Evolutionary conservation across 2,113 vertebrate species (phyloP).

Genomic region (Sarotherodon lohbergeri): DNA sequence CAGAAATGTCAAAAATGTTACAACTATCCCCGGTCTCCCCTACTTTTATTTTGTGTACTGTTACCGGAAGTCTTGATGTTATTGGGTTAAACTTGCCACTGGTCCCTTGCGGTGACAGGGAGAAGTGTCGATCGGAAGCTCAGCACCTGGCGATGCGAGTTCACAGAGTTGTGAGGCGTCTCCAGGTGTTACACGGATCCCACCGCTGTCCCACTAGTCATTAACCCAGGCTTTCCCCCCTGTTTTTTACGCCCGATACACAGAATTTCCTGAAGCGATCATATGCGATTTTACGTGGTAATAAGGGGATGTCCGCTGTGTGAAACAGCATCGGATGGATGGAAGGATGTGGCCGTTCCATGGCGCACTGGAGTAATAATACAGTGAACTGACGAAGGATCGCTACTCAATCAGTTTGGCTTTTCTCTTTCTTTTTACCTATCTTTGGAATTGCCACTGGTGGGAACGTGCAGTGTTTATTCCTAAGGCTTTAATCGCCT

Average conservation of each 20-base stretch:
- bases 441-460: slow-evolving; percentile 20
- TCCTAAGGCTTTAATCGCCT: slow-evolving; percentile 45
- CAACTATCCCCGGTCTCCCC: too few species aligned
- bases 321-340: slow-evolving; percentile 20
- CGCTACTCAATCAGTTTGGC: neutral
- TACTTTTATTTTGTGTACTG: slow-evolving; percentile 24
- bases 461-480: slow-evolving; percentile 27
- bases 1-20: too few species aligned
- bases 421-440: neutral
- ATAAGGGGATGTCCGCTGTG: slow-evolving; percentile 27
- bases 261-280: neutral
- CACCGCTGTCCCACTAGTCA: neutral
- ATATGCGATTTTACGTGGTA: slow-evolving; percentile 30
- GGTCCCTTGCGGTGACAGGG: neutral
- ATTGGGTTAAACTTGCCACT: neutral
- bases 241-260: neutral
- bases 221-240: neutral
- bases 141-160: slow-evolving; percentile 43
- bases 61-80: neutral
- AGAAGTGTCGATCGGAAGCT: slow-evolving; percentile 26
- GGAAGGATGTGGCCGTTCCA: slow-evolving; percentile 21
- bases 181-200: slow-evolving; percentile 20
- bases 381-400: slow-evolving; percentile 46
- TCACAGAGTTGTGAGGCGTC: slow-evolving; percentile 35
- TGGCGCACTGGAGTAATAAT: slow-evolving; percentile 54